These are phyloP conservation scores for Plebejus argus DNA, from an alignment of 2,888 invertebrate genomes.

Conservation along the genomic window DNA sequence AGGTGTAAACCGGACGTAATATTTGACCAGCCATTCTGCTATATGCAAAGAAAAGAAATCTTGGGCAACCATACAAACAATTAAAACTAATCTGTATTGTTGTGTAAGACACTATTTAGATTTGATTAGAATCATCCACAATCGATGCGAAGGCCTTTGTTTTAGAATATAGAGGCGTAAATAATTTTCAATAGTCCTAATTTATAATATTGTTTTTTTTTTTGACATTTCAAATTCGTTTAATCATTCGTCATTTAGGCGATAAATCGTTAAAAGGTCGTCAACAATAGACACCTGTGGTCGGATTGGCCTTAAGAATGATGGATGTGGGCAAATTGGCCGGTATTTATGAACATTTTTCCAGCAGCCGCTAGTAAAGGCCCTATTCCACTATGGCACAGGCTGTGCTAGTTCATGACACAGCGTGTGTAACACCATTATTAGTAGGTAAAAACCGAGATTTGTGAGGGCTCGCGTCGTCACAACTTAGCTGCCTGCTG, in stretches of 20 bases:
- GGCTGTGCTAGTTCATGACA: too few relatives aligned
- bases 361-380: constrained; percentile 46
- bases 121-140: too few relatives aligned
- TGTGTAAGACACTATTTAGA: too few relatives aligned
- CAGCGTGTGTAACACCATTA: too few relatives aligned
- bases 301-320: constrained; percentile 58
- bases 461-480: too few relatives aligned
- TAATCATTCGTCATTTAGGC: constrained; percentile 1
- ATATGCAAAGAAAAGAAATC: too few relatives aligned
- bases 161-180: background rate
- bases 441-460: too few relatives aligned
- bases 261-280: constrained; percentile 26
- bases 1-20: background rate
- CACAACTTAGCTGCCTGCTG: too few relatives aligned
- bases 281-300: constrained; percentile 50
- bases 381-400: background rate
- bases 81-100: too few relatives aligned
- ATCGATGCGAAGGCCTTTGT: background rate
- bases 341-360: constrained; percentile 51
- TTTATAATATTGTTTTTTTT: background rate
- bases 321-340: constrained; percentile 70
- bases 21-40: background rate
- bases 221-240: background rate
- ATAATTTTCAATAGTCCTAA: background rate
- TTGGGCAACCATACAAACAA: too few relatives aligned